Conservation (phyloP, 2,888 invertebrate genomes). For the Plemyria rubiginata region DNA sequence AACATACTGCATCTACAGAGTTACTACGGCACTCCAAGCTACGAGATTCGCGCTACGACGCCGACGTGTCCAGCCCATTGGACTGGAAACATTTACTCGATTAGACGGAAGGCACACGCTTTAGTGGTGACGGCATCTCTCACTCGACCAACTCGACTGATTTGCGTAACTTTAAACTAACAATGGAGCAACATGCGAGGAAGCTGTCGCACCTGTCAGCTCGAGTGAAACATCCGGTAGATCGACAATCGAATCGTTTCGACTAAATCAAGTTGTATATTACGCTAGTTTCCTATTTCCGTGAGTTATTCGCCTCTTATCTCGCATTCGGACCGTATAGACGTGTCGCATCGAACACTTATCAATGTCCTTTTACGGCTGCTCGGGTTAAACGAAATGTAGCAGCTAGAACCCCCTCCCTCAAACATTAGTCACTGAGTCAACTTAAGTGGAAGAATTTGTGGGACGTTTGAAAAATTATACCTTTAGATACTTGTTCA, state of each 20-base stretch:
- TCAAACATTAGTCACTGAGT: constrained; percentile 69
- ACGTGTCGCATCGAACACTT: constrained; percentile 69
- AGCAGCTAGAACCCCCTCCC: constrained; percentile 57
- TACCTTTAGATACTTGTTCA: neutral
- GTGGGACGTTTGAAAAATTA: constrained; percentile 62
- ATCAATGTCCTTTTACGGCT: constrained; percentile 71
- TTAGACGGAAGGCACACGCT: constrained; percentile 77
- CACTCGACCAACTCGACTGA: constrained; percentile 56
- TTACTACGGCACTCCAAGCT: constrained; percentile 51
- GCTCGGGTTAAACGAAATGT: constrained; percentile 68
- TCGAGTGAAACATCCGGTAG: constrained; percentile 32
- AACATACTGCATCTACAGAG: constrained; percentile 54
- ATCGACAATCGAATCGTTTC: constrained; percentile 35
- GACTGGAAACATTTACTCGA: constrained; percentile 76
- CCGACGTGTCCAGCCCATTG: constrained; percentile 70
- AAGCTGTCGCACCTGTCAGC: constrained; percentile 31
- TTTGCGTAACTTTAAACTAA: constrained; percentile 49
- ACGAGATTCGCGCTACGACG: constrained; percentile 54
- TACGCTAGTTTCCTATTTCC: constrained; percentile 51
- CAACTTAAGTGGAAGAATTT: constrained; percentile 71
- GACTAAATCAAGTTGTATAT: constrained; percentile 38
- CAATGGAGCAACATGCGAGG: constrained; percentile 19
- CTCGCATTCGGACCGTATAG: constrained; percentile 62
- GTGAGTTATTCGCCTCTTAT: constrained; percentile 62
- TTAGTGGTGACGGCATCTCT: constrained; percentile 68